These are phyloP conservation scores for Drosophila sucinea DNA, from an alignment of 1,140 invertebrate genomes.

Conservation along the genomic window DNA sequence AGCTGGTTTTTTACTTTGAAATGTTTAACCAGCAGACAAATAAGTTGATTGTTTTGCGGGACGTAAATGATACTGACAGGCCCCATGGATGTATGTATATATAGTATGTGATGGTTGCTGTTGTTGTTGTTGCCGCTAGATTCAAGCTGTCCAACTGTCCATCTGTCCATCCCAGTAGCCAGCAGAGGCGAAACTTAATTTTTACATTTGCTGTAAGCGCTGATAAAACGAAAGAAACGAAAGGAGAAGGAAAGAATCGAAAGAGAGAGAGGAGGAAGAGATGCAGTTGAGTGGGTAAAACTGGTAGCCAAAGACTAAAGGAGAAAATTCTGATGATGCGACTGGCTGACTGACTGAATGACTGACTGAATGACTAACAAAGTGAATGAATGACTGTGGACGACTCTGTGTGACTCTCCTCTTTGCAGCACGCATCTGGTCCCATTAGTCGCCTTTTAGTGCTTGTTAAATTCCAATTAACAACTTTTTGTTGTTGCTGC, in stretches of 20 bases:
- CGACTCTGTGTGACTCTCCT: conserved; percentile 42
- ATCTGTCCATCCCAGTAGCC: conserved; percentile 32
- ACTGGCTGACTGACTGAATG: background rate
- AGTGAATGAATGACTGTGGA: conserved; percentile 2
- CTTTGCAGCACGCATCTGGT: conserved; percentile 40
- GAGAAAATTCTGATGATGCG: background rate
- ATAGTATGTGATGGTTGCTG: background rate
- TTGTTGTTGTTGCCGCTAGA: background rate
- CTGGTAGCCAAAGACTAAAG: conserved; percentile 46
- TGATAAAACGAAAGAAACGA: conserved; percentile 29
- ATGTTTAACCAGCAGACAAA: conserved; percentile 70
- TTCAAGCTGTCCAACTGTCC: conserved; percentile 23
- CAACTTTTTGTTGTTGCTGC: conserved; percentile 70
- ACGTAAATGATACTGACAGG: conserved; percentile 77
- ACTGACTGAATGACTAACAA: background rate
- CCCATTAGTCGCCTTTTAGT: conserved; percentile 79
- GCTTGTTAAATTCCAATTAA: conserved; percentile 82
- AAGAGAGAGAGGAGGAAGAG: background rate
- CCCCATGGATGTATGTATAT: conserved; percentile 14
- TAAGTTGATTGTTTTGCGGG: conserved; percentile 72
- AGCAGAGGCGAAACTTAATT: conserved; percentile 71
- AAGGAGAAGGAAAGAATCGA: background rate
- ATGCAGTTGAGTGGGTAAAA: conserved; percentile 63
- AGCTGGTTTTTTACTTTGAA: conserved; percentile 48
- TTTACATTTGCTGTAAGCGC: conserved; percentile 75